These are phyloP conservation scores for Lophochroa leadbeateri DNA, from an alignment of 2,113 vertebrate genomes.

Conservation along the genomic window DNA sequence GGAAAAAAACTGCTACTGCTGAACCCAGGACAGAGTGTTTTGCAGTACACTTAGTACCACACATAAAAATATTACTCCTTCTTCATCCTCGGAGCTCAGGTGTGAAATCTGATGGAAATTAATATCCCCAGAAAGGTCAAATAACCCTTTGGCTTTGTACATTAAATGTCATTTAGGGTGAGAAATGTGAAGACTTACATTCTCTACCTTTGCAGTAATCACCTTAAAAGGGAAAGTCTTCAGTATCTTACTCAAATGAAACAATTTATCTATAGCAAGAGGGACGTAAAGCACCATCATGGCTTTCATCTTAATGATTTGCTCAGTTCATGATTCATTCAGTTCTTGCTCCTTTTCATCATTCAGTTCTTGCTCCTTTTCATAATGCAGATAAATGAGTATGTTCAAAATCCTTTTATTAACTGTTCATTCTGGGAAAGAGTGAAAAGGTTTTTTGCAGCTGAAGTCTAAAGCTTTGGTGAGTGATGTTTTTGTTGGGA, in stretches of 20 bases:
- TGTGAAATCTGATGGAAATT: not conserved
- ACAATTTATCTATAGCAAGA: not conserved
- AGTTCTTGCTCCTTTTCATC: not conserved
- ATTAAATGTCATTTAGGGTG: not conserved
- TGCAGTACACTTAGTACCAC: fast-evolving
- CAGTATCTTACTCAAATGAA: not conserved
- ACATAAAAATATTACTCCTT: not conserved
- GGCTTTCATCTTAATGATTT: not conserved
- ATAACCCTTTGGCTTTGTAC: not conserved
- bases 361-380: not conserved
- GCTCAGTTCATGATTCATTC: not conserved
- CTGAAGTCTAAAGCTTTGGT: not conserved
- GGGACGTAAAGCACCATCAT: not conserved
- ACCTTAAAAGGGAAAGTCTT: not conserved
- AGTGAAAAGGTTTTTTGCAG: not conserved
- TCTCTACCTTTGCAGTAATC: not conserved
- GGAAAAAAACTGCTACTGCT: no score
- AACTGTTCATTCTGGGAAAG: not conserved
- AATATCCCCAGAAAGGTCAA: not conserved
- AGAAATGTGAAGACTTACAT: not conserved
- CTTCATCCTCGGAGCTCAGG: not conserved
- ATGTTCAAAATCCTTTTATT: not conserved
- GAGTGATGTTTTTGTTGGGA: not conserved
- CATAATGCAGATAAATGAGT: not conserved
- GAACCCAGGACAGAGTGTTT: no score